Conservation (phyloP, 2,797 vertebrate species). For the Tympanoctomys barrerae region DNA sequence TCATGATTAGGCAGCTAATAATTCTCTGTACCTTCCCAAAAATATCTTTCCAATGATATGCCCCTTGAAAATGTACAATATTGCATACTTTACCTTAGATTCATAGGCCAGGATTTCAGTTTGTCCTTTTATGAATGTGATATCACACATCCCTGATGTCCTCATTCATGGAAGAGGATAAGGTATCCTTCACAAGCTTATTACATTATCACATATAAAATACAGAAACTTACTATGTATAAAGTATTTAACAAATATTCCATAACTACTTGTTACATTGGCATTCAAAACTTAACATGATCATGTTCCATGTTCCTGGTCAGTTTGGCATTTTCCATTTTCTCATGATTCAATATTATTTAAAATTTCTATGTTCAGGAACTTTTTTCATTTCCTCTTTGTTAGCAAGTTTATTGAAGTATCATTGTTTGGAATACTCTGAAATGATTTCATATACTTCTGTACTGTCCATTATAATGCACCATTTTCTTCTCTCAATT, state of each 20-base stretch:
- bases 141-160: neutral
- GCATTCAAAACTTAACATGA: neutral
- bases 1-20: neutral
- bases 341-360: neutral
- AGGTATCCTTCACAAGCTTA: neutral
- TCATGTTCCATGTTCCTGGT: neutral
- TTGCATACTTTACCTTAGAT: neutral
- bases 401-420: neutral
- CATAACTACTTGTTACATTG: neutral
- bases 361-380: neutral
- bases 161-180: neutral
- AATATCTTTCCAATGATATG: neutral
- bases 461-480: neutral
- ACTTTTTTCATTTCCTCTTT: neutral
- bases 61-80: neutral
- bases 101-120: neutral
- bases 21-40: neutral
- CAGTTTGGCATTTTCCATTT: neutral
- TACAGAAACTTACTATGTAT: neutral
- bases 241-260: neutral
- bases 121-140: neutral
- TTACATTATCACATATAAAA: neutral
- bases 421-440: neutral
- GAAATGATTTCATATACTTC: neutral
- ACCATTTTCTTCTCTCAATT: neutral